Evolutionary conservation across 2,888 invertebrate genomes (phyloP), one percentile per base, ranked within the genome.

Genomic region (Heliothis peltigera): DNA sequence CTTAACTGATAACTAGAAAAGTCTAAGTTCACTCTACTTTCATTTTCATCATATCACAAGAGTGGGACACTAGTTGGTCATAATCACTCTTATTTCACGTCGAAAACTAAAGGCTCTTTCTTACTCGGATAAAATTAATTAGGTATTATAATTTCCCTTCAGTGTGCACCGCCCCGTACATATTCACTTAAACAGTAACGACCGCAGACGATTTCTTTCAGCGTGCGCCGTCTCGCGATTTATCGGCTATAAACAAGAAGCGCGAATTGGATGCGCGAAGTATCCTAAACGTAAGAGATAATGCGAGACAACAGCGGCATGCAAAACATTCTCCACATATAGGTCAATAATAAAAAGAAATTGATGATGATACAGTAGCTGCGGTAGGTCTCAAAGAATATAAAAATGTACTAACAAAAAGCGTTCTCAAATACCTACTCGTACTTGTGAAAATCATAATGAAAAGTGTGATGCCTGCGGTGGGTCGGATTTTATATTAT

Each of bases 161-260:
- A 5, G 10, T 62, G 25, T 72, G 17, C 44, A 47, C 59, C 64
- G 67, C 57, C n/a, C 59, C 59, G 43, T 44, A 59, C 35, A 49
- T 64, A 57, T 67, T 56, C 28, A 53, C 52, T 72, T 57, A 47
- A 55, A 58, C 49, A 64, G 28, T 61, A 75, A 68, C 52, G 46
- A 75, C 69, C 69, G 59, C 70, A 67, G 54, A 55, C 55, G 61
- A 59, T 70, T 64, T 76, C 59, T 70, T 78, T 67, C 79, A 65
- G 22, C 60, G 56, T 53, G 22, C n/a, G 48, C 48, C 21, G 44
- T 25, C 49, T 64, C 43, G n/a, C 39, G 47, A 68, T 77, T 77
- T 79, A 77, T 79, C 47, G 55, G 56, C 72, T 47, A 72, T 72
- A 79, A 77, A 79, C 18, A 17, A 63, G 47, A 64, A 15, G 28